Evolutionary conservation across 2,888 invertebrate genomes (phyloP).

Genomic region (Tyria jacobaeae): DNA sequence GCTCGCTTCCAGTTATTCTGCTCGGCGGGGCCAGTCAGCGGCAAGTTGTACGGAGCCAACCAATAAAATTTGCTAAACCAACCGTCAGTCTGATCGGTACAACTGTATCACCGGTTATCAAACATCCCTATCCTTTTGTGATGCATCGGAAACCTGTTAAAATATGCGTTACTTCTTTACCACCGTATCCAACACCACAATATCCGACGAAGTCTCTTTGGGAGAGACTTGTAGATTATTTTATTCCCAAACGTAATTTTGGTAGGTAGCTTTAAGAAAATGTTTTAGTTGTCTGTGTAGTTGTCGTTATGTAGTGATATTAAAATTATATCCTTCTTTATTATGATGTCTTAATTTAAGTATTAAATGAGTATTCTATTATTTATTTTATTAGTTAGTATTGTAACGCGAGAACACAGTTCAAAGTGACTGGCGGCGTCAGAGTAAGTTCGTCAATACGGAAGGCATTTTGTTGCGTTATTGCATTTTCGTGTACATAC

Average conservation of each 20-base stretch:
- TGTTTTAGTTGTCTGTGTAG: not conserved
- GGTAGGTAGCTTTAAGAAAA: conserved; percentile 32
- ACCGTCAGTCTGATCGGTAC: conserved; percentile 74
- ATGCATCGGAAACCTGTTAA: conserved; percentile 68
- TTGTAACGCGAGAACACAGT: too few relatives aligned
- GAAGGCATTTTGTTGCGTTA: not conserved
- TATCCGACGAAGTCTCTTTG: conserved; percentile 62
- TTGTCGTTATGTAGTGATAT: conserved; percentile 35
- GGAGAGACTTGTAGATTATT: conserved; percentile 69
- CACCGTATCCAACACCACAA: conserved; percentile 57
- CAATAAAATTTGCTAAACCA: conserved; percentile 63
- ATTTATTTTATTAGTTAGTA: not conserved
- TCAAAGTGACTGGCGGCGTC: not conserved
- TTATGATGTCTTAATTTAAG: not conserved
- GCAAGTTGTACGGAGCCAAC: conserved; percentile 64
- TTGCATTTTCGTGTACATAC: not conserved
- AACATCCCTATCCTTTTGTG: conserved; percentile 79
- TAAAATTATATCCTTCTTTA: conserved; percentile 28
- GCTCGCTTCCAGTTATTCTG: conserved; percentile 69
- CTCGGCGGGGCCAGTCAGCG: conserved; percentile 73
- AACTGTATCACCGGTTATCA: conserved; percentile 68
- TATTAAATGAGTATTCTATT: not conserved
- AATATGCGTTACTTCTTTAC: conserved; percentile 70
- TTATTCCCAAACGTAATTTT: conserved; percentile 64
- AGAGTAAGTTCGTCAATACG: not conserved